phyloP scores from a whole-genome alignment of 2,797 vertebrate genomes.

The Bucorvus abyssinicus region DNA sequence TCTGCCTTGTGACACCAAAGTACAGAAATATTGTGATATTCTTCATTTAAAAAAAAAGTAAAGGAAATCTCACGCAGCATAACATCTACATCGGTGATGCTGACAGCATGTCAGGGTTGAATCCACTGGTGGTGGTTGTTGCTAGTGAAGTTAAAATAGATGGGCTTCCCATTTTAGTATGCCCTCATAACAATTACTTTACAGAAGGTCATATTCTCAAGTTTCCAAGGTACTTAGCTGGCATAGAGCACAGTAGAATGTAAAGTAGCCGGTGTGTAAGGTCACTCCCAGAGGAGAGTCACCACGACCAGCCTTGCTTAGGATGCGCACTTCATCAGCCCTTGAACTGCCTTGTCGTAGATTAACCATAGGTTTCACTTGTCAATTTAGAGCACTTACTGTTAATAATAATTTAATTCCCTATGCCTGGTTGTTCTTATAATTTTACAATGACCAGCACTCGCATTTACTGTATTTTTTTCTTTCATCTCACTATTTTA shows the following conservation, averaged over 20 bases:
- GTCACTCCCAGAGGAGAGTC: neutral
- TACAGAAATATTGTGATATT: neutral
- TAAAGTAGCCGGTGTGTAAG: neutral
- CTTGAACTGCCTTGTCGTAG: neutral
- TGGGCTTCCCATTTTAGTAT: neutral
- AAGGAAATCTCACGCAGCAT: neutral
- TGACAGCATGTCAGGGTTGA: neutral
- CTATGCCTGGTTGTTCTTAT: neutral
- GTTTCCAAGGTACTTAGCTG: constrained; percentile 15
- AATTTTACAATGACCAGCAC: neutral
- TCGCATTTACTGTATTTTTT: neutral
- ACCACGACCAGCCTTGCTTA: neutral
- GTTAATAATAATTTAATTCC: neutral
- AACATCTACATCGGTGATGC: neutral
- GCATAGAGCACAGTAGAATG: neutral
- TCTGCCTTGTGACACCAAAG: neutral
- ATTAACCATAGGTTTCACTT: neutral
- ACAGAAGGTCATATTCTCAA: neutral
- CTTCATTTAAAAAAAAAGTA: neutral
- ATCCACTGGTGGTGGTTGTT: neutral
- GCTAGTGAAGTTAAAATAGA: neutral
- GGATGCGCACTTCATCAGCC: neutral
- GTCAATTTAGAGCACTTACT: neutral
- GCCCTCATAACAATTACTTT: neutral
- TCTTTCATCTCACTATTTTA: neutral